Percentiles rank a stretch among this genome's conserved stretches.
Evolutionary conservation across 2,797 vertebrate species (phyloP).

Genomic region (Sandelia bainsii): DNA sequence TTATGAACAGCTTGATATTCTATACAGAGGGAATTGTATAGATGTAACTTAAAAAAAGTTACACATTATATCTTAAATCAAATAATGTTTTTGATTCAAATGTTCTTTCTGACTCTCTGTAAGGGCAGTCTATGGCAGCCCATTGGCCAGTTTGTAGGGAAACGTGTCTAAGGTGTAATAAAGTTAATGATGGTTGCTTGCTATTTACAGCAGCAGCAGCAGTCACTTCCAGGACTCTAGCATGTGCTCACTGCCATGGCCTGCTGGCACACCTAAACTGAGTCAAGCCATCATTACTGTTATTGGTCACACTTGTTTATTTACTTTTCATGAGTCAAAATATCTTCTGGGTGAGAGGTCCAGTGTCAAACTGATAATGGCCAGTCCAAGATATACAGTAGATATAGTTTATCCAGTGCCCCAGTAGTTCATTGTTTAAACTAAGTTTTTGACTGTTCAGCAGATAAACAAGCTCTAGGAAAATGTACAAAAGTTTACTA

Average conservation of each 20-base stretch:
- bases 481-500: background rate
- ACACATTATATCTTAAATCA: background rate
- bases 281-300: conserved; percentile 28
- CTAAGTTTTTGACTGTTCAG: background rate
- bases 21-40: too few relatives aligned
- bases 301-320: conserved; percentile 14
- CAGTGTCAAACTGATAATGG: background rate
- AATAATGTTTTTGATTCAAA: background rate
- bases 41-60: too few relatives aligned
- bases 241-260: background rate
- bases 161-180: background rate
- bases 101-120: background rate
- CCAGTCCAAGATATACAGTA: background rate
- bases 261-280: conserved; percentile 1
- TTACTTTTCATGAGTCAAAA: conserved; percentile 12
- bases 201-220: background rate
- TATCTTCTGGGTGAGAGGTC: conserved; percentile 4
- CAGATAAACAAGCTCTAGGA: background rate
- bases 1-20: background rate
- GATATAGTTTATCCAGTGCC: background rate
- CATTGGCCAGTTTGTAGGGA: background rate
- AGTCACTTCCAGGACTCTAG: background rate
- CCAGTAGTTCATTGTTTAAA: conserved; percentile 2
- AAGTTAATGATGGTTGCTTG: conserved; percentile 4
- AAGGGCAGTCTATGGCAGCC: background rate